Evolutionary conservation across 1,140 invertebrate genomes (phyloP), one percentile per base, ranked within the genome.

Genomic region (Agrilus planipennis): DNA sequence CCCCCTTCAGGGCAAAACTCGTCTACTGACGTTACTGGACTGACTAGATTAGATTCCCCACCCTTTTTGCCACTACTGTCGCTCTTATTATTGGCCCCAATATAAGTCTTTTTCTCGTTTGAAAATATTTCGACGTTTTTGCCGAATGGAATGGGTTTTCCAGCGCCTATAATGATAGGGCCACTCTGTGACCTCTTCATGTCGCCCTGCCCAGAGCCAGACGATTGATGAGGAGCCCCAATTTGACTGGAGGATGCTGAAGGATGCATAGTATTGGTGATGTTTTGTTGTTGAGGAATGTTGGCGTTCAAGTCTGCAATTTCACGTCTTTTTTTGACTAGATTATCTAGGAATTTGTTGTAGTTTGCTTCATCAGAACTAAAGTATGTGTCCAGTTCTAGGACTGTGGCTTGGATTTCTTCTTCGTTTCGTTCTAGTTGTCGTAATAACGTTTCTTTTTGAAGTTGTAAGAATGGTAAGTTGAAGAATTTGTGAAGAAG

Each of bases 401-500:
- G 74, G 36, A 81, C 69, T 14, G 84, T 89, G 7, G 87, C 72
- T 32, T 75, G 65, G 12, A 83, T 88, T 63, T 97, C 93, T 25
- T 75, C 70, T 46, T 77, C 71, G 63, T 97, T 98, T 10, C 83
- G 80, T 57, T 91, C 84, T 17, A 98, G 60, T 61, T 95, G 91
- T 47, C 81, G 76, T 27, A 93, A 55, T 15, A 97, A 62, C 9
- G 88, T 89, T 53, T 88, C 84, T 50, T 80, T 73, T 72, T 97
- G 92, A 12, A 97, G 64, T 57, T 89, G 81, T 22, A 97, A 70
- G 57, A 95, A 98, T 41, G 93, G 93, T 46, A 97, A 68, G 69
- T 94, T 96, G 53, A 97, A 88, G 64, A 96, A 97, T 68, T 91
- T 92, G 65, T 98, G 89, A 21, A 98, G 65, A 42, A 92, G 75